Conservation (phyloP, 2,888 invertebrate species). For the Erebia palarica region DNA sequence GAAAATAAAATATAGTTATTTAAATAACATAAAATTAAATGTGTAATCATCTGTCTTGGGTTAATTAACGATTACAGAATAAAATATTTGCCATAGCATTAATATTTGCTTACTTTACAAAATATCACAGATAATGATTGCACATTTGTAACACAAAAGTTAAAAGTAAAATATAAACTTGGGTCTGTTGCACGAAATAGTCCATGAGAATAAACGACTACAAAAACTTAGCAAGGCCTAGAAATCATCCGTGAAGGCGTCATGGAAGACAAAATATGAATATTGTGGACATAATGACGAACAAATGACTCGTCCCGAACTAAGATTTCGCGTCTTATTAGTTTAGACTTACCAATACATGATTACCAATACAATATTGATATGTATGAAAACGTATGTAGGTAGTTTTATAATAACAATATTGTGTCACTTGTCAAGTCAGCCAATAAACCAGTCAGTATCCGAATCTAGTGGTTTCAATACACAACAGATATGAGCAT, state of each 20-base stretch:
- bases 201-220: not conserved
- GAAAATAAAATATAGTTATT: not conserved
- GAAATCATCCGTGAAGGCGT: slow-evolving; percentile 1
- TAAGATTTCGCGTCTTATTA: too few relatives aligned
- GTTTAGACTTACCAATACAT: too few relatives aligned
- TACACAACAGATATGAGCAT: too few relatives aligned
- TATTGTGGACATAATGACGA: not conserved
- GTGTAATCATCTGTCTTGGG: slow-evolving; percentile 9
- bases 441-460: too few relatives aligned
- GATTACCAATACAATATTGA: too few relatives aligned
- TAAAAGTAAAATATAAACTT: slow-evolving; percentile 32
- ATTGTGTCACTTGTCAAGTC: too few relatives aligned
- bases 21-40: slow-evolving; percentile 5
- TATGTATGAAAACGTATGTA: too few relatives aligned
- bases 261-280: not conserved
- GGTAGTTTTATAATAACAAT: too few relatives aligned
- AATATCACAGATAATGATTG: slow-evolving; percentile 29
- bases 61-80: not conserved
- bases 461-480: too few relatives aligned
- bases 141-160: slow-evolving; percentile 31
- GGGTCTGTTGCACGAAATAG: slow-evolving; percentile 16
- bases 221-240: not conserved
- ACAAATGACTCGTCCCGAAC: too few relatives aligned
- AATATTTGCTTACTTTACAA: not conserved
- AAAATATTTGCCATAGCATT: too few relatives aligned